Evolutionary conservation across 1,140 invertebrate species (phyloP).

Genomic region (Drosophila carrolli): DNA sequence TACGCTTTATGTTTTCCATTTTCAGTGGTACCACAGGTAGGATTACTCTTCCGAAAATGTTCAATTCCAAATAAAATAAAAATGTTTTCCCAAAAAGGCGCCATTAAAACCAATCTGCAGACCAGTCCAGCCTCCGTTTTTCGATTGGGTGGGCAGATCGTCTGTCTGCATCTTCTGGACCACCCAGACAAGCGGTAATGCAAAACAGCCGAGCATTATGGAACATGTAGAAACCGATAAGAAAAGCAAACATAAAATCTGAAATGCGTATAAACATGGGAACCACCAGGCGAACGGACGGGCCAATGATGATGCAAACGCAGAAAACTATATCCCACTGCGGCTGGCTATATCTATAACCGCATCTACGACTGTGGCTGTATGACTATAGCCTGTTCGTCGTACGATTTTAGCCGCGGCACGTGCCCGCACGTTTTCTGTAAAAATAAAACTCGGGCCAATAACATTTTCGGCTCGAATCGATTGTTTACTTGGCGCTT

Average conservation of each 20-base stretch:
- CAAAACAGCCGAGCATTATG: conserved; percentile 27
- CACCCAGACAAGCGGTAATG: conserved; percentile 31
- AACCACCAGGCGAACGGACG: conserved; percentile 13
- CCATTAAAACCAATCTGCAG: background rate
- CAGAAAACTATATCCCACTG: conserved; percentile 29
- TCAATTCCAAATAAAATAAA: background rate
- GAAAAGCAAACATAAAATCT: conserved; percentile 30
- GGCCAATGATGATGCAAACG: conserved; percentile 23
- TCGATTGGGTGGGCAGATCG: conserved; percentile 3
- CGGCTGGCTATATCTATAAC: conserved; percentile 20
- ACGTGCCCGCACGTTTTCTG: conserved; percentile 57
- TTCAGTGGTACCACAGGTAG: background rate
- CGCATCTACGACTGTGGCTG: conserved; percentile 11
- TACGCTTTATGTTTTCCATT: no score
- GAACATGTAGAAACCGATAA: conserved; percentile 16
- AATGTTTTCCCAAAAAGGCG: conserved; percentile 1
- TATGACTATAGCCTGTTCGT: conserved; percentile 12
- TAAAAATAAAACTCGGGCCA: conserved; percentile 67
- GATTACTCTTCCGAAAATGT: background rate
- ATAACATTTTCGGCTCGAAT: conserved; percentile 54
- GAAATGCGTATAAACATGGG: conserved; percentile 34
- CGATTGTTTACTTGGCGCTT: conserved; percentile 67
- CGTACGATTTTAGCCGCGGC: conserved; percentile 63
- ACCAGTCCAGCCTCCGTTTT: conserved; percentile 22
- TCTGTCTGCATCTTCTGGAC: conserved; percentile 29